phyloP scores from a whole-genome alignment of 2,113 vertebrate species.

The Chloropsis cyanopogon region DNA sequence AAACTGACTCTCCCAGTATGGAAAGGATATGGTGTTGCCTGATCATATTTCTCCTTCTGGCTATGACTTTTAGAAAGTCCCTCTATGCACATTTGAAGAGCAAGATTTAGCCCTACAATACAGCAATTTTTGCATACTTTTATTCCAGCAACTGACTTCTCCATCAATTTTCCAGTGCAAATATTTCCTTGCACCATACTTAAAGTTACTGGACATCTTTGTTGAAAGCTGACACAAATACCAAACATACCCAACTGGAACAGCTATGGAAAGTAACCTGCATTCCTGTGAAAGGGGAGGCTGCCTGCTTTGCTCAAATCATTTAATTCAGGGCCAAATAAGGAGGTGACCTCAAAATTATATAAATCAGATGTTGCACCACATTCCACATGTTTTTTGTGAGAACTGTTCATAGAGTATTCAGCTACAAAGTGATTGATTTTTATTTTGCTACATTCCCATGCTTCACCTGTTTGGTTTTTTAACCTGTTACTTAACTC shows the following conservation, averaged over 20 bases:
- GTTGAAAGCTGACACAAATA: background rate
- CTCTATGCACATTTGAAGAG: background rate
- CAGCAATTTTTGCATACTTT: background rate
- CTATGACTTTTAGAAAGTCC: background rate
- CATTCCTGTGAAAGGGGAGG: conserved; percentile 15
- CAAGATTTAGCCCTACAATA: background rate
- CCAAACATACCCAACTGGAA: background rate
- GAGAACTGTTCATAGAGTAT: conserved; percentile 51
- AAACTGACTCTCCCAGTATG: background rate
- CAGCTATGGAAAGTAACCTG: conserved; percentile 33
- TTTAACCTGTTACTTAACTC: conserved; percentile 48
- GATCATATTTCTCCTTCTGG: background rate
- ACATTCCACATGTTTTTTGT: conserved; percentile 31
- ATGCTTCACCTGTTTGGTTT: background rate
- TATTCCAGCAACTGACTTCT: background rate
- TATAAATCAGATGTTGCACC: conserved; percentile 17
- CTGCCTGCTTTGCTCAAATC: background rate
- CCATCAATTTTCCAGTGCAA: background rate
- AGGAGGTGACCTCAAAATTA: conserved; percentile 32
- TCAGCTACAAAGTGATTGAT: conserved; percentile 51
- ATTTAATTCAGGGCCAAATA: conserved; percentile 23
- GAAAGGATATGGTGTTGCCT: background rate
- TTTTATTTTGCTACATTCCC: conserved; percentile 61
- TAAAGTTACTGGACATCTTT: background rate
- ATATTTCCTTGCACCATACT: background rate